Evolutionary conservation across 2,888 invertebrate species (phyloP).

Genomic region (Catocala sponsa): DNA sequence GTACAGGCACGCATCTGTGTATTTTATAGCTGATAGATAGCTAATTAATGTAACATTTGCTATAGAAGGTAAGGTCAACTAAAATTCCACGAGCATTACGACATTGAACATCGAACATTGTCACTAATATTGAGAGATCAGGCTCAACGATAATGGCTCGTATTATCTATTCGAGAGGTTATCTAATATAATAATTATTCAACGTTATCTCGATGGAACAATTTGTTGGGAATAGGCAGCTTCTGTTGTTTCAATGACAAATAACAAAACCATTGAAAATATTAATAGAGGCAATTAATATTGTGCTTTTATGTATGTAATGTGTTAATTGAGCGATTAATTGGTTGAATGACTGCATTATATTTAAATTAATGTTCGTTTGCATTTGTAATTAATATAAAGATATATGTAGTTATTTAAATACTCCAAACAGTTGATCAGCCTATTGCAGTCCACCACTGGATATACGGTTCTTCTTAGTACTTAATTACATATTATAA

Average conservation of each 20-base stretch:
- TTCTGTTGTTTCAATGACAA: conserved; percentile 21
- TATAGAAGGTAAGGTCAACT: too few relatives aligned
- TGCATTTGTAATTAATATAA: background rate
- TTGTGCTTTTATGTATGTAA: conserved; percentile 11
- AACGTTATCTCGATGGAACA: conserved; percentile 36
- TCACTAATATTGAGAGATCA: background rate
- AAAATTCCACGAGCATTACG: background rate
- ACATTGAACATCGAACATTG: background rate
- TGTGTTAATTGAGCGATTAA: conserved; percentile 32
- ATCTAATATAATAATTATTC: conserved; percentile 32
- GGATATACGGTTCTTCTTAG: too few relatives aligned
- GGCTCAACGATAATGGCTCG: too few relatives aligned
- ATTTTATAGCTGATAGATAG: too few relatives aligned
- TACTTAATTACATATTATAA: too few relatives aligned
- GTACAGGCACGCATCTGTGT: too few relatives aligned
- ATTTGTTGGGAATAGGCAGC: conserved; percentile 22
- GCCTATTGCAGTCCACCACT: too few relatives aligned
- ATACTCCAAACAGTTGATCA: too few relatives aligned
- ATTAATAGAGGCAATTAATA: conserved; percentile 26
- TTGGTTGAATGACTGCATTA: conserved; percentile 21
- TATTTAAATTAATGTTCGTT: background rate
- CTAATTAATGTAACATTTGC: too few relatives aligned
- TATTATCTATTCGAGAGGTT: conserved; percentile 21
- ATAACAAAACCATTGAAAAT: conserved; percentile 25
- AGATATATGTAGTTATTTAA: too few relatives aligned